Conservation (phyloP, 2,888 invertebrate genomes). For the Ganaspis brasiliensis region DNA sequence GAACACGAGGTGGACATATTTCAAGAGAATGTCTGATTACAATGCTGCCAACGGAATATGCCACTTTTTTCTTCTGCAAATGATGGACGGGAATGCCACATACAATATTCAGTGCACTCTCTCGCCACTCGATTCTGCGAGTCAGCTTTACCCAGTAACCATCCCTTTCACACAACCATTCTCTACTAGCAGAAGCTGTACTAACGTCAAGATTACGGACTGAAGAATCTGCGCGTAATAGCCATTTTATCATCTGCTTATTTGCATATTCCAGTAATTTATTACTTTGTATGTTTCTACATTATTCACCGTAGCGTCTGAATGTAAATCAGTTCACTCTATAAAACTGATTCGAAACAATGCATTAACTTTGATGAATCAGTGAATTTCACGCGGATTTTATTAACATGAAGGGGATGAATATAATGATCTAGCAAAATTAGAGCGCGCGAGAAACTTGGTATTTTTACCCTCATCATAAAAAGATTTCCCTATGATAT, state of each 20-base stretch:
- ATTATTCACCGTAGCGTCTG: constrained; percentile 1
- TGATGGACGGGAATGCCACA: constrained; percentile 71
- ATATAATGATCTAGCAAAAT: background rate
- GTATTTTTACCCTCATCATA: no score
- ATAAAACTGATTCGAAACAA: background rate
- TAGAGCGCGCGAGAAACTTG: no score
- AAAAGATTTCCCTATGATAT: no score
- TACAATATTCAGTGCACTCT: constrained; percentile 73
- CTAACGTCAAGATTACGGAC: constrained; percentile 19
- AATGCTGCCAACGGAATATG: constrained; percentile 63
- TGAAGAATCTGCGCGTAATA: constrained; percentile 31
- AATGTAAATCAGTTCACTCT: background rate
- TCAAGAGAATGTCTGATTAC: constrained; percentile 64
- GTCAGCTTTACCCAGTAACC: constrained; percentile 63
- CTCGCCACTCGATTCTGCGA: constrained; percentile 70
- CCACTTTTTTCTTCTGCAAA: constrained; percentile 69
- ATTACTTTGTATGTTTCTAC: constrained; percentile 1
- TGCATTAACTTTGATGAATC: background rate
- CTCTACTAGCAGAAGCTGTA: constrained; percentile 5
- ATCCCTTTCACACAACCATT: constrained; percentile 50
- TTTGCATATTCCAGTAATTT: constrained; percentile 24
- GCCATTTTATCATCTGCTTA: constrained; percentile 23
- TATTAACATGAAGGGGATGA: background rate
- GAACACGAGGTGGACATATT: constrained; percentile 63
- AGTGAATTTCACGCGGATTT: background rate